A percentile compares a stretch with the other conserved stretches of the same genome.
Conservation (phyloP, 2,888 invertebrate species). For the Catocala sponsa region DNA sequence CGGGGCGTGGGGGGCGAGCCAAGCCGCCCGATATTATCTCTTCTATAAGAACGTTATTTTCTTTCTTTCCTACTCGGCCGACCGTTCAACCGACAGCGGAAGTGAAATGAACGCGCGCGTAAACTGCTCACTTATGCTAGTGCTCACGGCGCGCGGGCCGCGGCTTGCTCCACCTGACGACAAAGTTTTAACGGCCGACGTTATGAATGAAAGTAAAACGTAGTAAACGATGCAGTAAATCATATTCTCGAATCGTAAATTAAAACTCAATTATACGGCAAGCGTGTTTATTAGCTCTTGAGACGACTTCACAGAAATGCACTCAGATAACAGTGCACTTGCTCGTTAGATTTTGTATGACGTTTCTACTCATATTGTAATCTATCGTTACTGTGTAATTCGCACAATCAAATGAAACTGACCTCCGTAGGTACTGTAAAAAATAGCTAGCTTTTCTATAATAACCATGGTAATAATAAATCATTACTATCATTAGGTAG, state of each 20-base stretch:
- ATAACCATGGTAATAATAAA: no score
- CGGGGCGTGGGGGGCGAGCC: constrained; percentile 74
- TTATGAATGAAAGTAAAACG: constrained; percentile 54
- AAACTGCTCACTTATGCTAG: constrained; percentile 68
- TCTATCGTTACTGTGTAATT: neutral
- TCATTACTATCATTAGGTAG: no score
- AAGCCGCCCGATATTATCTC: constrained; percentile 80
- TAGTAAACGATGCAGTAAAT: constrained; percentile 29
- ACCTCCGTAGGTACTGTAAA: no score
- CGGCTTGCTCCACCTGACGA: constrained; percentile 45
- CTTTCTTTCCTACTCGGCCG: constrained; percentile 82
- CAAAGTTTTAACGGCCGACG: constrained; percentile 47
- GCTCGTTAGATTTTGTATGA: no score
- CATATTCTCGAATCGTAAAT: constrained; percentile 29
- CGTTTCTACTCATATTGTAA: no score
- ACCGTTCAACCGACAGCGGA: constrained; percentile 85
- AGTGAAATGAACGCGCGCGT: constrained; percentile 85
- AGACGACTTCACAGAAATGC: no score
- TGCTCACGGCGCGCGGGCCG: constrained; percentile 33
- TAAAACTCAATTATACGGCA: constrained; percentile 32
- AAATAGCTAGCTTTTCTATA: no score
- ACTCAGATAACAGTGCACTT: no score
- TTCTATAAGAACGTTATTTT: constrained; percentile 84
- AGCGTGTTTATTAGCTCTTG: constrained; percentile 28
- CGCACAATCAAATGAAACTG: neutral